phyloP scores from a whole-genome alignment of 2,113 vertebrate species.

The Neopipo cinnamomea region DNA sequence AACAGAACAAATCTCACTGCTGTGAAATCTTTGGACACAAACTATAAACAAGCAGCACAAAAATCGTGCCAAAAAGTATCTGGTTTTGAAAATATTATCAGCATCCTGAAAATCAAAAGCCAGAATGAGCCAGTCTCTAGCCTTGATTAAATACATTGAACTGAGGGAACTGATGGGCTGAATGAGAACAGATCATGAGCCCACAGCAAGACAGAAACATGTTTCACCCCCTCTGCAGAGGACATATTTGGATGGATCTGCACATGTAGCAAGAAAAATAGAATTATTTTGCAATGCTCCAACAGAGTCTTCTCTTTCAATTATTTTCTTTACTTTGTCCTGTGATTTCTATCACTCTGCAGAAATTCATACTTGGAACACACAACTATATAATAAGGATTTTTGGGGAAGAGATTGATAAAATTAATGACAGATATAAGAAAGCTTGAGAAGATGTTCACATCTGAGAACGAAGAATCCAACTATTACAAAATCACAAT shows the following conservation, averaged over 20 bases:
- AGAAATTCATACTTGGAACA: neutral
- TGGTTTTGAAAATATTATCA: neutral
- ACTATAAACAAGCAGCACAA: neutral
- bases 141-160: neutral
- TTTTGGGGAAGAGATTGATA: neutral
- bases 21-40: neutral
- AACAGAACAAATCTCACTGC: neutral
- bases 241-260: neutral
- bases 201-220: neutral
- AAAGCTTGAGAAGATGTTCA: neutral
- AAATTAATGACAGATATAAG: neutral
- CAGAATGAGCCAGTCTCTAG: neutral
- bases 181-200: neutral
- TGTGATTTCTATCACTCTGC: neutral
- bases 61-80: neutral
- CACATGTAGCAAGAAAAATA: neutral
- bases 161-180: neutral
- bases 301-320: neutral
- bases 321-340: neutral
- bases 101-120: neutral
- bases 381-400: neutral
- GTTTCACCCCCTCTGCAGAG: fast-evolving
- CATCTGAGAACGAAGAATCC: neutral
- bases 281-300: neutral
- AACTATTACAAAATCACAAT: neutral